Percentiles rank a stretch among this genome's conserved stretches.
phyloP scores from a whole-genome alignment of 1,140 invertebrate genomes.

The Pseudomyrmex flavicornis region DNA sequence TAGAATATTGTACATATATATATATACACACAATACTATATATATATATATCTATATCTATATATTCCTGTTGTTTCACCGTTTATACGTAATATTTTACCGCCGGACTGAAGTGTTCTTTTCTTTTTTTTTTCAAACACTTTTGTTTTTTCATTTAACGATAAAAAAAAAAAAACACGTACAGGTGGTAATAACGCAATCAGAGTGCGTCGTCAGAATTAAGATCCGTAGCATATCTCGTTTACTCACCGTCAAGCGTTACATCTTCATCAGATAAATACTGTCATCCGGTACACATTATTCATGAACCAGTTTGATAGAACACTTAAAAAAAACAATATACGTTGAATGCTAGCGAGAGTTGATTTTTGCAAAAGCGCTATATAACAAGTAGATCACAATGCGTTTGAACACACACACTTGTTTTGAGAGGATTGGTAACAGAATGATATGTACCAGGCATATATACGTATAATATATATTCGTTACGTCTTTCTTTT shows the following conservation, averaged over 20 bases:
- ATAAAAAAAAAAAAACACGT: neutral
- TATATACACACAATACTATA: neutral
- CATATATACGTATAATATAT: slow-evolving; percentile 50
- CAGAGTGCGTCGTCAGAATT: slow-evolving; percentile 41
- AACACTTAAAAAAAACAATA: neutral
- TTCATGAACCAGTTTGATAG: slow-evolving; percentile 15
- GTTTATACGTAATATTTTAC: slow-evolving; percentile 56
- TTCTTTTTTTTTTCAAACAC: neutral
- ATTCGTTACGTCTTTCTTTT: slow-evolving; percentile 16
- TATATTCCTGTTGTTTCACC: slow-evolving; percentile 11
- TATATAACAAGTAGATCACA: slow-evolving; percentile 23
- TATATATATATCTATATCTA: slow-evolving; percentile 7
- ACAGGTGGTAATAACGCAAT: slow-evolving; percentile 15
- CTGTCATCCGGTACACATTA: slow-evolving; percentile 19
- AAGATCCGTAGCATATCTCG: slow-evolving; percentile 14
- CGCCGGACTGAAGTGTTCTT: slow-evolving; percentile 69
- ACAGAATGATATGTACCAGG: slow-evolving; percentile 39
- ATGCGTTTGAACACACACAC: neutral
- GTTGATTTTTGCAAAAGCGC: neutral
- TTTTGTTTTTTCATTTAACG: slow-evolving; percentile 15
- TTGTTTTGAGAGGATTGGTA: neutral
- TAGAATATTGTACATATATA: slow-evolving; percentile 64
- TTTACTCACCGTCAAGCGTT: slow-evolving; percentile 25
- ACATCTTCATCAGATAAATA: slow-evolving; percentile 52
- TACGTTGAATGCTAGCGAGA: neutral